Base-by-base conservation (phyloP, 2,113 vertebrate species). In the Microtus montanus region DNA sequence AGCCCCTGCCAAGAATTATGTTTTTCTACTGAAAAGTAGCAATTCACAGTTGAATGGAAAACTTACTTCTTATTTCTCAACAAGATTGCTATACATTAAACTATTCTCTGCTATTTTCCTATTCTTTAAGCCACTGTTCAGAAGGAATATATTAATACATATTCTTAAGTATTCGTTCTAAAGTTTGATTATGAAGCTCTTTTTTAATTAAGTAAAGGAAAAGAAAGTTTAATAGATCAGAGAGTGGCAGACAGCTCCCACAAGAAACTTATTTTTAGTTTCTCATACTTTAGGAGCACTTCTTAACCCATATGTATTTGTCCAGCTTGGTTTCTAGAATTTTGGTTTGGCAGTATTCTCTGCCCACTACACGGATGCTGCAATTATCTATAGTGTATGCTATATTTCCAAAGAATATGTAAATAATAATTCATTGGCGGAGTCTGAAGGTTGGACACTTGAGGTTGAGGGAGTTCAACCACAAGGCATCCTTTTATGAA, bases 391-490 rank as follows among this genome's bases (percentile, higher is more conserved):
- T 88, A 98, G 92, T 89, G 95, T 97, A 96, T 96, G 94, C 89
- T 98, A 97, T 95, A 93, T 95, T 98, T 98, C 98, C 98, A 98
- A 97, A 97, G 74, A 95, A 91, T 80, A 97, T 96, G 97, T 98
- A 98, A 98, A 98, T 97, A 98, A 91, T 95, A 94, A 92, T 97
- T 93, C 87, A 94, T 84, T 98, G 97, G 97, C 94, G 97, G 97
- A 97, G 95, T 89, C 92, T 35, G 75, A 96, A 91, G 83, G 70
- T 78, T 94, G 63, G 92, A 97, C 95, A 92, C 71, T 68, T 33
- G 94, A 97, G 88, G 96, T 89, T 98, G 84, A 94, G 90, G 92
- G 83, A 97, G 86, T 91, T 97, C 87, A 96, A 83, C 91, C 94
- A 97, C 0, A 7, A 75, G 91, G 97, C 95, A 94, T 91, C 96